Evolutionary conservation across 2,113 vertebrate genomes (phyloP).

Genomic region (Plecotus auritus): DNA sequence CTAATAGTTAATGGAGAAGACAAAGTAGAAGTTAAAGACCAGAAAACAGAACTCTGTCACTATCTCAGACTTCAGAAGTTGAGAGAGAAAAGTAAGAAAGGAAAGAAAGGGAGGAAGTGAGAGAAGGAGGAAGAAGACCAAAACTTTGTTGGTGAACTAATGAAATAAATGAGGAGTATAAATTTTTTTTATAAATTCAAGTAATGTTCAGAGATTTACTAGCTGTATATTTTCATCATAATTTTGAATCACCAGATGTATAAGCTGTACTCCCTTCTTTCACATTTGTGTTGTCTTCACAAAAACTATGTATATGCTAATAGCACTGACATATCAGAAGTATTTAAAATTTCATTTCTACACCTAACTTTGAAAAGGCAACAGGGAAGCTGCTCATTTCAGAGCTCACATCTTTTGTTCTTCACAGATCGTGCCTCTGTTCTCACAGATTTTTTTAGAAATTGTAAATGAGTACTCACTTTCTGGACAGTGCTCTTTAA

Average conservation of each 20-base stretch:
- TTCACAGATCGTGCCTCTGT: neutral
- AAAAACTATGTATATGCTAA: neutral
- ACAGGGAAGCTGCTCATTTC: neutral
- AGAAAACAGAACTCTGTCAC: neutral
- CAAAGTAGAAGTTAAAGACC: neutral
- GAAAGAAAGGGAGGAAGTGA: rapidly evolving
- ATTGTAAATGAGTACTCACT: constrained; percentile 57
- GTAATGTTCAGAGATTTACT: neutral
- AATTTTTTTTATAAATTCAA: neutral
- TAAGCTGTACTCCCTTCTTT: neutral
- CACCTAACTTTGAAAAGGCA: neutral
- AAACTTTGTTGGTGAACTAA: neutral
- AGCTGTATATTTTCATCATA: neutral
- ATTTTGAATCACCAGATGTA: neutral
- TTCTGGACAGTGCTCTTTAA: constrained; percentile 73
- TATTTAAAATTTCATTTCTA: neutral
- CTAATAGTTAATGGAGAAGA: neutral
- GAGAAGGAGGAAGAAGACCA: neutral
- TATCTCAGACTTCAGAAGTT: neutral
- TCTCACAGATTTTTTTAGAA: constrained; percentile 53
- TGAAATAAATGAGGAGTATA: neutral
- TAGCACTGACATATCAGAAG: neutral
- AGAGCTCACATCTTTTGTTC: neutral
- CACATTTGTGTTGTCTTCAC: neutral
- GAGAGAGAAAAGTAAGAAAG: neutral